A percentile compares a stretch with the other conserved stretches of the same genome.
These are phyloP conservation scores for Danaus melanippus DNA, from an alignment of 1,140 invertebrate genomes.

Conservation along the genomic window DNA sequence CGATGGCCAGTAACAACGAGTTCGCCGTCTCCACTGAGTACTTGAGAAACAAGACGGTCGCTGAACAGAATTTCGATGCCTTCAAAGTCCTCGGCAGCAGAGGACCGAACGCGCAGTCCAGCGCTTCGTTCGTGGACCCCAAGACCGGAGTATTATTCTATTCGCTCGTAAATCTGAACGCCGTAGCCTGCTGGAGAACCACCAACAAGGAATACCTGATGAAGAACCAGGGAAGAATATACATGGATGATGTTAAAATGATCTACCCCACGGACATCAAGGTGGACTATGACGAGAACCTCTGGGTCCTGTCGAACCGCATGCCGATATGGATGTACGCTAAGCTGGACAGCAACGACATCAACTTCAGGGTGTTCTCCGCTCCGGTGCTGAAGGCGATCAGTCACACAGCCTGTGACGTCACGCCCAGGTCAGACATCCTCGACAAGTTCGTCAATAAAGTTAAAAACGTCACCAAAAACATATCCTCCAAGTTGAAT, in stretches of 20 bases:
- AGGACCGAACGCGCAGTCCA: slow-evolving; percentile 81
- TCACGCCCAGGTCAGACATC: slow-evolving; percentile 68
- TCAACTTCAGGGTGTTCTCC: slow-evolving; percentile 82
- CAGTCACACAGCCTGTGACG: slow-evolving; percentile 78
- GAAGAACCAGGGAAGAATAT: slow-evolving; percentile 79
- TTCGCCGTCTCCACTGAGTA: slow-evolving; percentile 80
- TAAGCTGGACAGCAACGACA: slow-evolving; percentile 75
- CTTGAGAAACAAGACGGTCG: slow-evolving; percentile 73
- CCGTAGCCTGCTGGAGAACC: slow-evolving; percentile 84
- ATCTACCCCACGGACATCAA: slow-evolving; percentile 85
- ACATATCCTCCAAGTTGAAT: slow-evolving; percentile 41
- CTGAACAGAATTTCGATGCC: slow-evolving; percentile 73
- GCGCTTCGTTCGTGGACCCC: slow-evolving; percentile 80
- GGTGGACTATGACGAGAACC: slow-evolving; percentile 78
- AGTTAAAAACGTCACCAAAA: slow-evolving; percentile 53
- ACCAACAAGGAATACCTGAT: slow-evolving; percentile 76
- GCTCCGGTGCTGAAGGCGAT: slow-evolving; percentile 78
- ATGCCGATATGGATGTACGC: slow-evolving; percentile 81
- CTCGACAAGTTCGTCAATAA: slow-evolving; percentile 67
- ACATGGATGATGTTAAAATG: slow-evolving; percentile 80
- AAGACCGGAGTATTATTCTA: slow-evolving; percentile 83
- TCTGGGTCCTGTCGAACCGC: slow-evolving; percentile 83
- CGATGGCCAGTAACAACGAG: slow-evolving; percentile 81
- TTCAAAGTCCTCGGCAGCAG: slow-evolving; percentile 80
- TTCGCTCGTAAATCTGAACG: slow-evolving; percentile 81